Base-by-base conservation (phyloP, 2,113 vertebrate genomes). In the Furnarius figulus region DNA sequence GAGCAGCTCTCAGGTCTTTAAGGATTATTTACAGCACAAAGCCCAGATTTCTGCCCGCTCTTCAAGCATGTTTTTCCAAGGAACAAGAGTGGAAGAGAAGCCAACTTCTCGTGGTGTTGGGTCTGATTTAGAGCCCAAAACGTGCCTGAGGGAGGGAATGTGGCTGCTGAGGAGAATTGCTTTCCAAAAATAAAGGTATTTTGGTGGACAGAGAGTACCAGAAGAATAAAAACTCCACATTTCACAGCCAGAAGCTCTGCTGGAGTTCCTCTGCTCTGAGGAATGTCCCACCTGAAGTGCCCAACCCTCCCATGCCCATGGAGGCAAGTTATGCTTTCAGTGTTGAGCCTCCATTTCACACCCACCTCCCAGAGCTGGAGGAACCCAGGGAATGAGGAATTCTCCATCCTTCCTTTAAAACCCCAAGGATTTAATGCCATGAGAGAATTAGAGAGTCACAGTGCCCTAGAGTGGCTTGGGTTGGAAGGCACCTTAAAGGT, bases 371-470 rank as follows among this genome's bases (percentile, higher is more conserved):
- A 40, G 44, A 74, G 27, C 20, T 33, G 37, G 12, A 63, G 52
- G 12, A 55, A 46, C 55, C 9, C 40, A 30, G 20, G 33, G 25
- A 44, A 70, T 8, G 28, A 74, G 67, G 40, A 20, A 5, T 62
- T 58, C 49, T 17, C 47, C 35, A 24, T 56, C 61, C 58, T 72
- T 65, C 53, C 5, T 0, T 46, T 50, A 62, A 87, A 75, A 1
- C 10, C 14, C 12, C 39, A 11, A 46, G 30, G 30, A n/a, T 61
- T 52, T 46, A 2, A 33, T 1, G 8, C 5, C 52, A 33, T 11
- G 9, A 14, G 3, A 1, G 12, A 50, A n/a, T 66, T 28, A 13
- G 0, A 7, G 37, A 76, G 11, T 3, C 1, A 2, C 1, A 35
- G 25, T 59, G 10, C 19, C 37, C 44, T 19, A 0, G 8, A 37